Percentiles rank a stretch among this genome's conserved stretches.
phyloP scores from a whole-genome alignment of 2,888 invertebrate genomes.

The Matsumyia berberina region DNA sequence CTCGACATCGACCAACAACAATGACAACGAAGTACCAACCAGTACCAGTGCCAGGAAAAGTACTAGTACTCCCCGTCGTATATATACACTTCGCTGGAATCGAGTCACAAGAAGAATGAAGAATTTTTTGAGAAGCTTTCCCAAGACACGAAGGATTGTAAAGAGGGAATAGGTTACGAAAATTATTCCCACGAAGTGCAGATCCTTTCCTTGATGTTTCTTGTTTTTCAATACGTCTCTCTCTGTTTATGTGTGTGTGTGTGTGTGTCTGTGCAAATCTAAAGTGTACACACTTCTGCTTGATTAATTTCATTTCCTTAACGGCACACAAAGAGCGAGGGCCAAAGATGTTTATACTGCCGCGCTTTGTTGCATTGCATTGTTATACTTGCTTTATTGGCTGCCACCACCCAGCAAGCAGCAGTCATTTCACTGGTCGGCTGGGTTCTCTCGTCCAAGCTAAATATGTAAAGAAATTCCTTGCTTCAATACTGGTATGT shows the following conservation, averaged over 20 bases:
- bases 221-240: conserved; percentile 1
- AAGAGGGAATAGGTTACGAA: conserved; percentile 26
- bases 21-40: conserved; percentile 55
- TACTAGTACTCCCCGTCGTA: conserved; percentile 34
- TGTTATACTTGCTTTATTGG: conserved; percentile 69
- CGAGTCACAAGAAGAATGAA: conserved; percentile 34
- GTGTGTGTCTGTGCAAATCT: conserved; percentile 36
- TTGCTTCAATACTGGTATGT: conserved; percentile 20
- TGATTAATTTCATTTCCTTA: conserved; percentile 75
- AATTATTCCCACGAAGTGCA: conserved; percentile 63
- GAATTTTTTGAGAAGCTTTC: conserved; percentile 65
- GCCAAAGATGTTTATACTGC: conserved; percentile 67
- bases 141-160: conserved; percentile 46
- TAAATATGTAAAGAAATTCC: conserved; percentile 18
- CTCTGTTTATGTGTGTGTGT: not conserved
- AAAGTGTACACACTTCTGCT: conserved; percentile 65
- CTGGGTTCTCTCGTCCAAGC: conserved; percentile 35
- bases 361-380: conserved; percentile 66
- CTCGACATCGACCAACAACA: conserved; percentile 33
- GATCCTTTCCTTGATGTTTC: conserved; percentile 56
- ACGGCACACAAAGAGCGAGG: conserved; percentile 54
- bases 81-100: not conserved
- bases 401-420: conserved; percentile 50
- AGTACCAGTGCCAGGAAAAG: not conserved
- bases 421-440: conserved; percentile 57